Evolutionary conservation across 1,140 invertebrate genomes (phyloP).

Genomic region (Drosophila ambigua): DNA sequence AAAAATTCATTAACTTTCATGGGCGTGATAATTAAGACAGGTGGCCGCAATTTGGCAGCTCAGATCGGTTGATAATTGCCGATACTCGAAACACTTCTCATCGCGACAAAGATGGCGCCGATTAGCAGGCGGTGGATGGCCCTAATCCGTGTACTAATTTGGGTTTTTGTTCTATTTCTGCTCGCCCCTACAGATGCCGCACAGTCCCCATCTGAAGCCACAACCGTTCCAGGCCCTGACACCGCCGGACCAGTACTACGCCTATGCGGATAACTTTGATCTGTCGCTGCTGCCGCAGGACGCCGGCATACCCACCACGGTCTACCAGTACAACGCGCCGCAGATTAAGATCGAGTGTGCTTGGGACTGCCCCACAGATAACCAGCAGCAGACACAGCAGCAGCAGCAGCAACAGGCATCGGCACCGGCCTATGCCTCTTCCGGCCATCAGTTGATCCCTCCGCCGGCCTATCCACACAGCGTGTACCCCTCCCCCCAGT

Average conservation of each 20-base stretch:
- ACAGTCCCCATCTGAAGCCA: slow-evolving; percentile 90
- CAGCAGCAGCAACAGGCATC: slow-evolving; percentile 29
- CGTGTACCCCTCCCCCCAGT: slow-evolving; percentile 79
- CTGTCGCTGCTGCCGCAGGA: slow-evolving; percentile 89
- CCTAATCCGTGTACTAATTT: slow-evolving; percentile 1
- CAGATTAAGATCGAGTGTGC: slow-evolving; percentile 79
- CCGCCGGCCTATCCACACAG: slow-evolving; percentile 75
- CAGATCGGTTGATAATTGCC: slow-evolving; percentile 41
- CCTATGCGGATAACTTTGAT: slow-evolving; percentile 89
- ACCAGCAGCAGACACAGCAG: slow-evolving; percentile 50
- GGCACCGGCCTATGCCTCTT: slow-evolving; percentile 13
- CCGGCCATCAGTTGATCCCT: slow-evolving; percentile 65
- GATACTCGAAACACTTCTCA: background rate
- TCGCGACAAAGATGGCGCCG: slow-evolving; percentile 42
- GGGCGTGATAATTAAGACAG: slow-evolving; percentile 56
- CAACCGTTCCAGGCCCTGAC: slow-evolving; percentile 55
- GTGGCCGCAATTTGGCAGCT: slow-evolving; percentile 42
- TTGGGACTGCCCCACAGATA: slow-evolving; percentile 54
- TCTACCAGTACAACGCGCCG: slow-evolving; percentile 76
- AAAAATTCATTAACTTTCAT: slow-evolving; percentile 43
- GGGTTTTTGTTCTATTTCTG: slow-evolving; percentile 7
- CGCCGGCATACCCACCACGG: slow-evolving; percentile 74
- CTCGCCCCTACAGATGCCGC: slow-evolving; percentile 89
- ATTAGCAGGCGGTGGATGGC: slow-evolving; percentile 38
- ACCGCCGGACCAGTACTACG: slow-evolving; percentile 86